Conservation (phyloP, 2,888 invertebrate genomes). For the Heliconius ismenius region DNA sequence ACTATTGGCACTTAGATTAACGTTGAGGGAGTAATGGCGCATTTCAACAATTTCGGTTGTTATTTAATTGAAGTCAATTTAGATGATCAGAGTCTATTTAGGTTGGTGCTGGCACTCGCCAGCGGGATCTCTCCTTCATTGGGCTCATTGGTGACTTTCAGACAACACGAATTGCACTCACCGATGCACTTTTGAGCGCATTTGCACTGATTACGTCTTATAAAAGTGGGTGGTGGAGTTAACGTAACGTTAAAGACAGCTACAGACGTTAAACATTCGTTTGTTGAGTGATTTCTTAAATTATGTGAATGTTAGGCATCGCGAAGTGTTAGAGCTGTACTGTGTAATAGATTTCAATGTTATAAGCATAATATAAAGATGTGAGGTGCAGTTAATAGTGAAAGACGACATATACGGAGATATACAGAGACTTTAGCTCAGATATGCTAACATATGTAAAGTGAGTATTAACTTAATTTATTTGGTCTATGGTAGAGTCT, state of each 20-base stretch:
- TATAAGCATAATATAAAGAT: not conserved
- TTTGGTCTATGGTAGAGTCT: not conserved
- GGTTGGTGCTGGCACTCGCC: slow-evolving; percentile 81
- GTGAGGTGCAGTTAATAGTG: not conserved
- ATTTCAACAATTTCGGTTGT: slow-evolving; percentile 83
- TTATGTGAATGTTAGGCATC: not conserved
- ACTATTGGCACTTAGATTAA: slow-evolving; percentile 82
- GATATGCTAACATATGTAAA: not conserved
- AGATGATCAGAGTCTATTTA: slow-evolving; percentile 83
- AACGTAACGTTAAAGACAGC: not conserved
- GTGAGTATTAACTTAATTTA: slow-evolving; percentile 12
- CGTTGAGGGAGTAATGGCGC: slow-evolving; percentile 81
- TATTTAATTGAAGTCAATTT: slow-evolving; percentile 83
- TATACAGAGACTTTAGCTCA: not conserved
- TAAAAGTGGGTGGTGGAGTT: slow-evolving; percentile 50
- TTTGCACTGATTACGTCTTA: slow-evolving; percentile 57
- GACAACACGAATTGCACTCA: slow-evolving; percentile 81
- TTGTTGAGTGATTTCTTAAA: slow-evolving; percentile 5
- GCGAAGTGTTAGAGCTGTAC: not conserved
- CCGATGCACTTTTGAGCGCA: slow-evolving; percentile 77
- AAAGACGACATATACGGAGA: not conserved
- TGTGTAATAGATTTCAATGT: not conserved
- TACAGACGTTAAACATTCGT: not conserved
- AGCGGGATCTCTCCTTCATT: slow-evolving; percentile 82
- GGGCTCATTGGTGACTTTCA: slow-evolving; percentile 83